Evolutionary conservation across 2,797 vertebrate genomes (phyloP).

Genomic region (Hypotaenidia philippensis): DNA sequence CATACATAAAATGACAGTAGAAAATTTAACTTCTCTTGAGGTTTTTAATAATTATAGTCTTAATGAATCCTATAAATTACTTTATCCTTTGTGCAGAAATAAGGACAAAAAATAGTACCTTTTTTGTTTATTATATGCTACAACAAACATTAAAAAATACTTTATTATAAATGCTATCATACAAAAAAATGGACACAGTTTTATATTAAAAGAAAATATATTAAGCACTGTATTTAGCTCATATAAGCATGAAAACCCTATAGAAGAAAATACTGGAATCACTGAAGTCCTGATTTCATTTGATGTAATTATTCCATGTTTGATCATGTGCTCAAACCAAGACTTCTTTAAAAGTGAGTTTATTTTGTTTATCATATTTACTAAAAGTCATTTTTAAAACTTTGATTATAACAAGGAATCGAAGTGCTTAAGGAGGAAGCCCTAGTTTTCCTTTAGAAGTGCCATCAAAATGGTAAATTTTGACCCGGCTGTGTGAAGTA

Average conservation of each 20-base stretch:
- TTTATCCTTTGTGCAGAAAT: background rate
- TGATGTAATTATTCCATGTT: background rate
- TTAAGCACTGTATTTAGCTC: background rate
- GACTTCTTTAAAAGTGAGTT: background rate
- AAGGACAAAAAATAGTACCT: background rate
- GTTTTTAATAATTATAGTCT: background rate
- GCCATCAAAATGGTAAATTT: background rate
- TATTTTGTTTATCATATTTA: background rate
- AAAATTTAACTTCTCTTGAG: background rate
- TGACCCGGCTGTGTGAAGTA: background rate
- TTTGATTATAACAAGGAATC: background rate
- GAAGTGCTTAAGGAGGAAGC: background rate
- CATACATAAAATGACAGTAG: background rate
- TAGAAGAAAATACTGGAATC: background rate
- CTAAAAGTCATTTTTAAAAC: background rate
- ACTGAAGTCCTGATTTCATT: background rate
- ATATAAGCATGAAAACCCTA: background rate
- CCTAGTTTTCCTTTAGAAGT: background rate
- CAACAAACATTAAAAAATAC: background rate
- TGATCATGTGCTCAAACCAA: background rate
- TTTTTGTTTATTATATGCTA: background rate
- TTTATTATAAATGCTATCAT: background rate
- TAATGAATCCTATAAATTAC: background rate
- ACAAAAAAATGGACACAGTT: background rate
- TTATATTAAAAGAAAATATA: background rate